These are phyloP conservation scores for Chroicocephalus ridibundus DNA, from an alignment of 2,113 vertebrate species.

Conservation along the genomic window DNA sequence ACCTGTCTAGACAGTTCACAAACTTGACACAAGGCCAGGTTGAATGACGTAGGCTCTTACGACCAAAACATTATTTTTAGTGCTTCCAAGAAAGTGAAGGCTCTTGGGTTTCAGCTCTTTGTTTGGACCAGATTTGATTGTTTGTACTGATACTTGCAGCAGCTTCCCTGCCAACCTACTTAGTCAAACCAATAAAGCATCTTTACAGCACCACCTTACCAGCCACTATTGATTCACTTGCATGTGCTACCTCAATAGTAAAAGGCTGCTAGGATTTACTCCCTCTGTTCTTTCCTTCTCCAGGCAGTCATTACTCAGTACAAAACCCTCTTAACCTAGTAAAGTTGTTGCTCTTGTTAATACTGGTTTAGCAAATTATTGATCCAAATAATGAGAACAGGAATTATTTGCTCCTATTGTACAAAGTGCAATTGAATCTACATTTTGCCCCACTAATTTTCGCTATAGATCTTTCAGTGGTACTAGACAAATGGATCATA, in stretches of 20 bases:
- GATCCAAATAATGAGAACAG: slow-evolving; percentile 76
- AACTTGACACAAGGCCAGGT: neutral
- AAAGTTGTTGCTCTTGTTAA: slow-evolving; percentile 78
- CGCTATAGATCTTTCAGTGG: slow-evolving; percentile 63
- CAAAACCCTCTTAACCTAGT: slow-evolving; percentile 70
- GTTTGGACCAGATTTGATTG: slow-evolving; percentile 34
- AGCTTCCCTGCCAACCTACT: slow-evolving; percentile 64
- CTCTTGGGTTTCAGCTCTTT: neutral
- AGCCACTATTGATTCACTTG: slow-evolving; percentile 77
- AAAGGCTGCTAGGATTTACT: slow-evolving; percentile 79
- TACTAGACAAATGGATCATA: slow-evolving; percentile 68
- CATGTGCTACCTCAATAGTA: slow-evolving; percentile 75
- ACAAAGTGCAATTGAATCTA: slow-evolving; percentile 65
- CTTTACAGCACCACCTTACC: slow-evolving; percentile 72
- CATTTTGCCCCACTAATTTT: slow-evolving; percentile 72
- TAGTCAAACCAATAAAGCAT: slow-evolving; percentile 76
- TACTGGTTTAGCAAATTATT: slow-evolving; percentile 77
- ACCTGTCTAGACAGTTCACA: neutral
- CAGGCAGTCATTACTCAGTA: slow-evolving; percentile 73
- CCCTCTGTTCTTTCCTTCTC: slow-evolving; percentile 63
- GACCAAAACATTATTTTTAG: neutral
- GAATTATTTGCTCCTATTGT: slow-evolving; percentile 70
- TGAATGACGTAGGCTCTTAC: neutral
- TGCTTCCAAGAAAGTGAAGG: slow-evolving; percentile 6
- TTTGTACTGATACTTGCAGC: slow-evolving; percentile 51